These are phyloP conservation scores for Microctonus aethiopoides DNA, from an alignment of 2,888 invertebrate genomes.

Conservation along the genomic window DNA sequence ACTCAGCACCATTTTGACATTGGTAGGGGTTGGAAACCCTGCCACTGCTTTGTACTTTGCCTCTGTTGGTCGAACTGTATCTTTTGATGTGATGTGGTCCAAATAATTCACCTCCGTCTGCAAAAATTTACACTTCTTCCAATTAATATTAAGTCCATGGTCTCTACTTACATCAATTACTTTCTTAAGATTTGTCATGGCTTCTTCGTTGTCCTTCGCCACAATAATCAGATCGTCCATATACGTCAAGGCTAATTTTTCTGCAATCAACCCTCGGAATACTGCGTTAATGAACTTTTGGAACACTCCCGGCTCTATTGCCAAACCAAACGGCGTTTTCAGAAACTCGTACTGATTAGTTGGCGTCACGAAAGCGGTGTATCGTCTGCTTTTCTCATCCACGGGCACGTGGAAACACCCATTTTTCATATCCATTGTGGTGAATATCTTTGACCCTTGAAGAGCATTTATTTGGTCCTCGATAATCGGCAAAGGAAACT, in stretches of 20 bases:
- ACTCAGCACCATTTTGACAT: conserved; percentile 33
- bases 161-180: conserved; percentile 37
- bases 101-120: conserved; percentile 40
- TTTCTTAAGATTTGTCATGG: conserved; percentile 24
- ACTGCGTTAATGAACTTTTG: conserved; percentile 41
- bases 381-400: conserved; percentile 12
- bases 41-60: conserved; percentile 31
- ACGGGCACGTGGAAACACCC: no score
- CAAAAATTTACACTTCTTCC: conserved; percentile 42
- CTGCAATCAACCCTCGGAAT: conserved; percentile 38
- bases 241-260: conserved; percentile 27
- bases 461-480: conserved; percentile 51
- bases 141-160: conserved; percentile 41
- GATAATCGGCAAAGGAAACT: conserved; percentile 40
- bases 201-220: conserved; percentile 24
- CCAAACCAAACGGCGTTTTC: no score
- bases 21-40: conserved; percentile 36
- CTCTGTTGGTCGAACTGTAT: conserved; percentile 37
- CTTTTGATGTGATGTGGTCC: conserved; percentile 32
- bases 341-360: no score
- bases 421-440: conserved; percentile 43
- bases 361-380: background rate
- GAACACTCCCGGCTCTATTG: conserved; percentile 22
- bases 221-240: conserved; percentile 42
- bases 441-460: conserved; percentile 36